Conservation (phyloP, 2,888 invertebrate genomes). For the Saturnia japonica region DNA sequence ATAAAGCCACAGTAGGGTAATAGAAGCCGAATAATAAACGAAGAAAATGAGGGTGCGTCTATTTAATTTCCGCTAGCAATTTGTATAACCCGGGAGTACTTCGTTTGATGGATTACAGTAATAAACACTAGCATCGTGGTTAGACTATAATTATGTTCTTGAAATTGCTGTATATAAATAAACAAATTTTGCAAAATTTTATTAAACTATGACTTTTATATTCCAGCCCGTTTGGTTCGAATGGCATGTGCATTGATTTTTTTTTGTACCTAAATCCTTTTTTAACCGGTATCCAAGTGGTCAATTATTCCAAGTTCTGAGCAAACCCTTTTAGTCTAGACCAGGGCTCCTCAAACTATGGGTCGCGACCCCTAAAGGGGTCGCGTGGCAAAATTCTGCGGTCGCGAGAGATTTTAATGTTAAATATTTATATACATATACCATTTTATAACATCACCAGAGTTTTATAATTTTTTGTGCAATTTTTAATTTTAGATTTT, state of each 20-base stretch:
- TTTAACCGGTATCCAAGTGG: background rate
- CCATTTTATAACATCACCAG: no score
- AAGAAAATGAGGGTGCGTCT: slow-evolving; percentile 64
- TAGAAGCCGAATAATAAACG: slow-evolving; percentile 1
- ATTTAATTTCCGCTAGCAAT: slow-evolving; percentile 53
- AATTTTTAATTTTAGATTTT: no score
- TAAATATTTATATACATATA: no score
- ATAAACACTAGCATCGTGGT: slow-evolving; percentile 11
- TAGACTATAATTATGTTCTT: background rate
- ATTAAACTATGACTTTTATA: background rate
- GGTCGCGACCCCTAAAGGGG: no score
- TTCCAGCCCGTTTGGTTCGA: background rate
- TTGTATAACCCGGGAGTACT: slow-evolving; percentile 7
- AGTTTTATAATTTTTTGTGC: no score
- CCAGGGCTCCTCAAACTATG: no score
- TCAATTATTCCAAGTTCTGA: background rate
- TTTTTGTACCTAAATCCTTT: background rate
- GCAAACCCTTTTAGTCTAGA: no score
- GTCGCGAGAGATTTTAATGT: no score
- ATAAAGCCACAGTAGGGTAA: background rate
- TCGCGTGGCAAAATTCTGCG: no score
- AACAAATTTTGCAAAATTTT: background rate
- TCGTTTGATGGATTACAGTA: slow-evolving; percentile 19
- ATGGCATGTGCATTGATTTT: background rate
- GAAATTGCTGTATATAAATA: background rate